Conservation (phyloP, 2,888 invertebrate species). For the Portevinia maculata region DNA sequence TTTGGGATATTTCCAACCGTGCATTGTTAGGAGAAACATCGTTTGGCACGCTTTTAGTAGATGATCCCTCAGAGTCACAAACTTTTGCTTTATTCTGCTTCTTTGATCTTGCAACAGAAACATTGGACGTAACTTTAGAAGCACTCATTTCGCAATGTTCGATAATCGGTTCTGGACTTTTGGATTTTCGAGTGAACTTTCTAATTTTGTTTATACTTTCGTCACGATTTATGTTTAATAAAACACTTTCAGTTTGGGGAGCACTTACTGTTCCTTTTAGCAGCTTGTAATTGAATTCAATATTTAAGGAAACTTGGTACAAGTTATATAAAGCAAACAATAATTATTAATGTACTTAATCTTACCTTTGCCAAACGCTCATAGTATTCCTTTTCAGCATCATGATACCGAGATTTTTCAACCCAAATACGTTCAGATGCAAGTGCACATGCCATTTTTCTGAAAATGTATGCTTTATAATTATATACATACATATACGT, state of each 20-base stretch:
- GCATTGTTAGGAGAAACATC: conserved; percentile 23
- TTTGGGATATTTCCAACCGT: conserved; percentile 2
- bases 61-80: conserved; percentile 35
- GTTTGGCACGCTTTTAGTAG: conserved; percentile 24
- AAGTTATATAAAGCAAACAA: too few species aligned
- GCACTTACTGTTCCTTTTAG: conserved; percentile 57
- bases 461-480: too few species aligned
- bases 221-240: conserved; percentile 15
- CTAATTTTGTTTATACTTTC: conserved; percentile 47
- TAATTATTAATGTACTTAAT: background rate
- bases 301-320: too few species aligned
- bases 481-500: too few species aligned
- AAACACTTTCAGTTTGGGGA: conserved; percentile 27
- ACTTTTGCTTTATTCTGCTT: conserved; percentile 48
- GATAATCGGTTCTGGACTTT: conserved; percentile 52
- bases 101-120: conserved; percentile 4
- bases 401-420: conserved; percentile 88
- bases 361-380: conserved; percentile 88
- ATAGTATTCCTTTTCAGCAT: conserved; percentile 89
- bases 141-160: conserved; percentile 1
- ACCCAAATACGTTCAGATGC: conserved; percentile 87
- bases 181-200: conserved; percentile 27
- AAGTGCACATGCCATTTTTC: conserved; percentile 76
- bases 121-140: background rate
- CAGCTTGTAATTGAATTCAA: conserved; percentile 59